Conservation (phyloP, 2,113 vertebrate species). For the Ceyx cyanopectus region DNA sequence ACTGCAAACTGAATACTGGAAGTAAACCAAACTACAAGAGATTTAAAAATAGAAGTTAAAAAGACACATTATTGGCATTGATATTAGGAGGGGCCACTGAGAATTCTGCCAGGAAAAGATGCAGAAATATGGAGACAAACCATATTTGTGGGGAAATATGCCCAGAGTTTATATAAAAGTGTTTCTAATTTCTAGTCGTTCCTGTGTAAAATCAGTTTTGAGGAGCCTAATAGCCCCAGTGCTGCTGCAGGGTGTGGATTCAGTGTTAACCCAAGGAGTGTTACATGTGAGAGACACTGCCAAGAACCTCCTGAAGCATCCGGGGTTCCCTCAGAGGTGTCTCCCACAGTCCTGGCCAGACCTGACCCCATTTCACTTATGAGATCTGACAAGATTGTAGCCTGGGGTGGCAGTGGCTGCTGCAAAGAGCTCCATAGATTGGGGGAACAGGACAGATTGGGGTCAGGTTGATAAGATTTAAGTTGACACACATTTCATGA, state of each 20-base stretch:
- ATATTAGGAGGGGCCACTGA: not conserved
- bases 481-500: conserved; percentile 30
- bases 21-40: not conserved
- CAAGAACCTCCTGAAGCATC: not conserved
- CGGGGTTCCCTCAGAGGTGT: conserved; percentile 27
- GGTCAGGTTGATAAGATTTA: conserved; percentile 66
- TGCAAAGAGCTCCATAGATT: not conserved
- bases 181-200: not conserved
- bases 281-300: not conserved
- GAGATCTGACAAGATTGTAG: conserved; percentile 41
- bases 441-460: conserved; percentile 48
- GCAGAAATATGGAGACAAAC: not conserved
- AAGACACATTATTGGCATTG: not conserved
- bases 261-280: accelerated
- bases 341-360: not conserved
- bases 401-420: conserved; percentile 38
- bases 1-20: not conserved
- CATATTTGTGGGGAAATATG: not conserved
- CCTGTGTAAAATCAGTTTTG: not conserved
- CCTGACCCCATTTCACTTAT: not conserved
- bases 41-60: not conserved
- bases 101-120: not conserved
- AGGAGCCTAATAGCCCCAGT: not conserved
- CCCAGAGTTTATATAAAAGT: not conserved
- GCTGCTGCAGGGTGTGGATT: not conserved